Base-by-base conservation (phyloP, 23 tunicate genomes). In the Diplosoma virens region DNA sequence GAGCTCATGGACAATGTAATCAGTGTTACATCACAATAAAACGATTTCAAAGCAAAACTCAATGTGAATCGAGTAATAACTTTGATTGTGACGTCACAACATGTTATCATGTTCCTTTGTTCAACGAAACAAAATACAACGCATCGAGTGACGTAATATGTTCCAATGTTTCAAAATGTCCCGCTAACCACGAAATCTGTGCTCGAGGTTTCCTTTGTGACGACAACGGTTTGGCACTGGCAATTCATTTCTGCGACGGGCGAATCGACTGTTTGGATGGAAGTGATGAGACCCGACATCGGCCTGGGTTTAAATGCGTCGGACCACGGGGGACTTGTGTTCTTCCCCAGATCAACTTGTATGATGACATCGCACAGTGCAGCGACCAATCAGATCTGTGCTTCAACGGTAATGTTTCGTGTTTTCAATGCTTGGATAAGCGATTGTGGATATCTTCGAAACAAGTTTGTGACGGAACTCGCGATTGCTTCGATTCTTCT, bases 381-480 rank as follows among this genome's bases (percentile, higher is more conserved):
- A 25, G 32, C 11, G 84, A 68, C 55, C 34, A 46, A 53, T 33
- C 77, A 0, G 77, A 80, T 55, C 2, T 67, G 0, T 80, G 84
- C 31, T 46, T 64, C 26, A 74, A 17, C 3, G 53, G 47, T 17
- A 52, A 30, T 35, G 14, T 3, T 47, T 6, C 20, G 1, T 80
- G 84, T 60, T 80, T 80, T 25, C 23, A 47, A 33, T 80, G 84
- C 23, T 66, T 80, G 20, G 84, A 80, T 30, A 68, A 45, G 22
- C 56, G 55, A 1, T 46, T 80, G 67, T 28, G 53, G 2, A 68
- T 80, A 21, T 32, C 68, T 20, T 26, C 27, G 11, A 32, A 68
- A 0, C 84, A 80, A 56, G 77, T 80, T 5, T 80, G 84, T 67
- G 77, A 80, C 28, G 77, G 68, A 3, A 68, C 68, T 23, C 30